Base-by-base conservation (phyloP, 2,888 invertebrate genomes). In the Darwinula stevensoni region DNA sequence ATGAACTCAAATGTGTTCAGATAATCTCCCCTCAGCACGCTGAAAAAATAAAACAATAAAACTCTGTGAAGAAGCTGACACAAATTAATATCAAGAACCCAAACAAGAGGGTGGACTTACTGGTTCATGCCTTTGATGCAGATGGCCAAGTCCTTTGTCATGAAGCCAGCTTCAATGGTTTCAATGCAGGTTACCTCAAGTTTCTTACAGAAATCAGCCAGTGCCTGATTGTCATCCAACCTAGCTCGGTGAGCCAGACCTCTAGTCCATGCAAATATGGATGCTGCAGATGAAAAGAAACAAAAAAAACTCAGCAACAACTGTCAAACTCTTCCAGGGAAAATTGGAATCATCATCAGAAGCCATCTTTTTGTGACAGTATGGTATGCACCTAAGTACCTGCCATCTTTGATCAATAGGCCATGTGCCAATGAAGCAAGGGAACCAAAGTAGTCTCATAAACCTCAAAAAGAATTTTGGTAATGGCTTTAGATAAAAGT, bases 61-160 rank as follows among this genome's bases (percentile, higher is more conserved):
- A n/a, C 22, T 22, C n/a, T 22, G 22, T 9, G n/a, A n/a, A 22
- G 22, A 22, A 22, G 22, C 6, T 9, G n/a, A 33, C 14, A 2
- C 12, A 6, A 33, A 33, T 9, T 13, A 3, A 4, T 3, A 17
- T 6, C 4, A 3, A 17, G 3, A 31, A 31, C 5, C 14, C 3
- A 2, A 13, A 31, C 13, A 3, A 12, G 4, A 3, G 4, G 29
- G 13, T 26, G 26, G 11, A 68, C 68, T 42, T 65, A 69, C 52
- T 59, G 66, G 36, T 45, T 46, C 65, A 78, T 72, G 38, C 88
- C 88, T 56, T 91, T 91, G 45, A 94, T 71, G 50, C 94, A 94
- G 49, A 91, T 82, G 29, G 94, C 94, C 47, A 97, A 63, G 61
- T 97, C 97, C 53, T 97, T 97, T 33, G 97, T 97, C 86, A 97